These are phyloP conservation scores for Amphiura filiformis DNA, from an alignment of 35 echinoderm and acorn worm species.

Conservation along the genomic window DNA sequence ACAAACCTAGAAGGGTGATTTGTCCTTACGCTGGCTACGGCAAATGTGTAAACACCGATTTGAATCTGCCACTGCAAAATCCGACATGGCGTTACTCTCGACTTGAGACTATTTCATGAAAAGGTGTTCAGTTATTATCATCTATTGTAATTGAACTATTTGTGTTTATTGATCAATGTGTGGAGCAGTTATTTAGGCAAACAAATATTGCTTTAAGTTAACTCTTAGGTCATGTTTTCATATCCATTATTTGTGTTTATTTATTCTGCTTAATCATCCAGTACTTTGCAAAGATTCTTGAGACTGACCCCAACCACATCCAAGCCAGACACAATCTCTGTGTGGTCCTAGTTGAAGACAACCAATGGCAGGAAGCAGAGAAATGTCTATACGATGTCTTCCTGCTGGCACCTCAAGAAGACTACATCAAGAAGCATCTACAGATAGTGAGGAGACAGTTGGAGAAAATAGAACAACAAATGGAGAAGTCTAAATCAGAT, in stretches of 20 bases:
- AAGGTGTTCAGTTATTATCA: too few relatives aligned
- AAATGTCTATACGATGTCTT: conserved; percentile 38
- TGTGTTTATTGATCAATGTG: too few relatives aligned
- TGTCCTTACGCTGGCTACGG: too few relatives aligned
- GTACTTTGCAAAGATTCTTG: conserved; percentile 44
- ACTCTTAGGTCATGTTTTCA: not conserved
- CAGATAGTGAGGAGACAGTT: not conserved
- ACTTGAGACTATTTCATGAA: too few relatives aligned
- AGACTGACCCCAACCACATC: conserved; percentile 42
- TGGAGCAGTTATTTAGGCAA: too few relatives aligned
- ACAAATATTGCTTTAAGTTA: not conserved
- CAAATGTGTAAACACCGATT: too few relatives aligned
- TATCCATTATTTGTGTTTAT: not conserved
- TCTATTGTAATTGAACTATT: too few relatives aligned
- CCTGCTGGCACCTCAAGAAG: conserved; percentile 37
- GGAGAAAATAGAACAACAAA: not conserved
- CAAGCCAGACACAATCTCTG: conserved; percentile 58
- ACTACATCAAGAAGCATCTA: conserved; percentile 40
- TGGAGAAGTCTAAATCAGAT: too few relatives aligned
- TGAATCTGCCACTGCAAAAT: too few relatives aligned
- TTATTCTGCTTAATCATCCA: not conserved
- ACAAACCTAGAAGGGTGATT: too few relatives aligned
- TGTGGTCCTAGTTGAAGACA: conserved; percentile 39
- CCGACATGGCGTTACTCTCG: too few relatives aligned
- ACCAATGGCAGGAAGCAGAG: conserved; percentile 17